Evolutionary conservation across 2,888 invertebrate species (phyloP).

Genomic region (Sarcophaga subvicina): DNA sequence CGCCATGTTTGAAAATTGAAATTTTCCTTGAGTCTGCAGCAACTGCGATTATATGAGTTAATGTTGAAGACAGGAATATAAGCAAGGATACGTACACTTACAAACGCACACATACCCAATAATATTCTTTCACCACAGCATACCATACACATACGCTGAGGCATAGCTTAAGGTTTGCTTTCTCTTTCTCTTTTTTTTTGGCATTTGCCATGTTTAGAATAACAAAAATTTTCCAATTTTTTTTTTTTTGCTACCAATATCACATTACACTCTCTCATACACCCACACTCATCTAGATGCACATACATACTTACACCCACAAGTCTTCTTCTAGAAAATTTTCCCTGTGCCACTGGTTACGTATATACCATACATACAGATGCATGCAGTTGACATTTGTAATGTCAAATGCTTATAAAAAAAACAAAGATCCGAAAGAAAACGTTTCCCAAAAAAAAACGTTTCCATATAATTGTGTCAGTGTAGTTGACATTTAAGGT

Average conservation of each 20-base stretch:
- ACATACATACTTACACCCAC: background rate
- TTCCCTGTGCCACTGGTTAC: background rate
- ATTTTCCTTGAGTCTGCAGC: conserved; percentile 38
- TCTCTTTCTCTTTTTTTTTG: conserved; percentile 8
- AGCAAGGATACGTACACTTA: background rate
- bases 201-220: conserved; percentile 33
- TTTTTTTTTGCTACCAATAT: background rate
- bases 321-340: background rate
- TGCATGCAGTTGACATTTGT: conserved; percentile 47
- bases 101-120: background rate
- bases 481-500: conserved; percentile 63
- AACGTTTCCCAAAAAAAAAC: background rate
- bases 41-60: conserved; percentile 23
- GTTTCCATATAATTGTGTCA: conserved; percentile 61
- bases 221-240: conserved; percentile 18
- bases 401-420: conserved; percentile 46
- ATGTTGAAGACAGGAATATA: conserved; percentile 36
- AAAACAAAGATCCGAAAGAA: background rate
- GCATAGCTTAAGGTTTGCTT: background rate
- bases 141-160: background rate
- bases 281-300: background rate
- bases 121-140: background rate
- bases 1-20: conserved; percentile 63
- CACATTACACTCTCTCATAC: background rate
- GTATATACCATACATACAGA: background rate